These are phyloP conservation scores for Ophion obscuratus DNA, from an alignment of 2,888 invertebrate genomes.

Conservation along the genomic window DNA sequence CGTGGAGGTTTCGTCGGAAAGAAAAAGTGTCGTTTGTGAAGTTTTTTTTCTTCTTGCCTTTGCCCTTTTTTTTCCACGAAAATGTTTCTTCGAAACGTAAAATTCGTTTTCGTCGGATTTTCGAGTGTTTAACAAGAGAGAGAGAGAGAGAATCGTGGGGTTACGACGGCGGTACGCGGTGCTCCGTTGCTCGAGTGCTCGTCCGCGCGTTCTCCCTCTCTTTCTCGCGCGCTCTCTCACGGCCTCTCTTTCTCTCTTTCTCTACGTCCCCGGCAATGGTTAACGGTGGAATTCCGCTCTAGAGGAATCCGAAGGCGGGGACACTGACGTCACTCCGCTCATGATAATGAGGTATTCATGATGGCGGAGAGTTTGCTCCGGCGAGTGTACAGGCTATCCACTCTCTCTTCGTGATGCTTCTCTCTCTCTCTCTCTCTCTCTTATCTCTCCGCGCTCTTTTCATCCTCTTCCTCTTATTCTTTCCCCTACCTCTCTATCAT, in stretches of 20 bases:
- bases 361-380: slow-evolving; percentile 89
- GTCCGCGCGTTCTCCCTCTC: slow-evolving; percentile 43
- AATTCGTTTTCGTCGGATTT: slow-evolving; percentile 18
- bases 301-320: slow-evolving; percentile 86
- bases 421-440: slow-evolving; percentile 13
- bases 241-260: slow-evolving; percentile 42
- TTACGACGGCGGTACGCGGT: slow-evolving; percentile 23
- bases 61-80: not conserved
- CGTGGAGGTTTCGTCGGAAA: slow-evolving; percentile 24
- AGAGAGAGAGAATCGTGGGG: slow-evolving; percentile 24
- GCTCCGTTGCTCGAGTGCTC: slow-evolving; percentile 13
- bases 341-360: slow-evolving; percentile 94
- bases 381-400: slow-evolving; percentile 74
- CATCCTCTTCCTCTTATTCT: slow-evolving; percentile 41
- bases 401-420: slow-evolving; percentile 74
- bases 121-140: slow-evolving; percentile 31
- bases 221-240: slow-evolving; percentile 10
- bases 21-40: slow-evolving; percentile 46
- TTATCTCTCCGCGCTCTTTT: slow-evolving; percentile 47
- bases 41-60: slow-evolving; percentile 15
- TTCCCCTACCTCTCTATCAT: slow-evolving; percentile 42
- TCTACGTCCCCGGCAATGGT: slow-evolving; percentile 78
- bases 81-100: slow-evolving; percentile 30
- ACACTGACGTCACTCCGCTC: slow-evolving; percentile 90
- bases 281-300: slow-evolving; percentile 85